Evolutionary conservation across 2,888 invertebrate genomes (phyloP).

Genomic region (Nomada fabriciana): DNA sequence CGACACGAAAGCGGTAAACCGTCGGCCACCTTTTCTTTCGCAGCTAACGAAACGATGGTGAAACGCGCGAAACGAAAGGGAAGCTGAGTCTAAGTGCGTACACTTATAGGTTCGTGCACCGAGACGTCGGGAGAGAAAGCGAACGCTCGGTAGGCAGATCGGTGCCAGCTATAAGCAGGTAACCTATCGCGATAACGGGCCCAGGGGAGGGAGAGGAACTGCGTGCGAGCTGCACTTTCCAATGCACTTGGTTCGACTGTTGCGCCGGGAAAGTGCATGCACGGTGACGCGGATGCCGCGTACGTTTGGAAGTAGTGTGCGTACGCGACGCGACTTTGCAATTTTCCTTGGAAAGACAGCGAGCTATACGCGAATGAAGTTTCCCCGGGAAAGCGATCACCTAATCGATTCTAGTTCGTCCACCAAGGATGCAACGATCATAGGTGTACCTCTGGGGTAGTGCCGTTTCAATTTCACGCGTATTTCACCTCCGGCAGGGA

Average conservation of each 20-base stretch:
- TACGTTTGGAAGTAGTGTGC: slow-evolving; percentile 35
- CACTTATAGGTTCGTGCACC: slow-evolving; percentile 44
- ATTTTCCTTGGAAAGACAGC: no score
- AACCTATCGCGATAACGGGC: slow-evolving; percentile 57
- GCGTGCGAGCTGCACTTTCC: slow-evolving; percentile 75
- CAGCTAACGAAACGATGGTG: slow-evolving; percentile 59
- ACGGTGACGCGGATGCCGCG: slow-evolving; percentile 30
- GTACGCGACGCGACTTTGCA: slow-evolving; percentile 1
- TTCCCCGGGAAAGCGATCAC: slow-evolving; percentile 6
- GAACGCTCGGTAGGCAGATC: slow-evolving; percentile 74
- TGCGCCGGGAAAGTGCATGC: slow-evolving; percentile 71
- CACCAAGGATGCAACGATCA: slow-evolving; percentile 8
- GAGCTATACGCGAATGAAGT: neutral
- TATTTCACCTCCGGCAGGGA: slow-evolving; percentile 44
- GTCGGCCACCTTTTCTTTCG: slow-evolving; percentile 58
- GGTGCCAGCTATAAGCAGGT: slow-evolving; percentile 69
- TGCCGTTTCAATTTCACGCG: slow-evolving; percentile 50
- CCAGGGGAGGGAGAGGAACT: slow-evolving; percentile 42
- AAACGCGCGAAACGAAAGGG: slow-evolving; percentile 22
- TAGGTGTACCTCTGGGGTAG: slow-evolving; percentile 14
- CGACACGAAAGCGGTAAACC: slow-evolving; percentile 53
- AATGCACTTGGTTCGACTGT: slow-evolving; percentile 72
- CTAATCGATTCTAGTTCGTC: slow-evolving; percentile 5
- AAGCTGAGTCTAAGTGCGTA: slow-evolving; percentile 52
- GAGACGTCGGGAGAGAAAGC: slow-evolving; percentile 75